Evolutionary conservation across 1,140 invertebrate genomes (phyloP).

Genomic region (Potamilus streckersoni): DNA sequence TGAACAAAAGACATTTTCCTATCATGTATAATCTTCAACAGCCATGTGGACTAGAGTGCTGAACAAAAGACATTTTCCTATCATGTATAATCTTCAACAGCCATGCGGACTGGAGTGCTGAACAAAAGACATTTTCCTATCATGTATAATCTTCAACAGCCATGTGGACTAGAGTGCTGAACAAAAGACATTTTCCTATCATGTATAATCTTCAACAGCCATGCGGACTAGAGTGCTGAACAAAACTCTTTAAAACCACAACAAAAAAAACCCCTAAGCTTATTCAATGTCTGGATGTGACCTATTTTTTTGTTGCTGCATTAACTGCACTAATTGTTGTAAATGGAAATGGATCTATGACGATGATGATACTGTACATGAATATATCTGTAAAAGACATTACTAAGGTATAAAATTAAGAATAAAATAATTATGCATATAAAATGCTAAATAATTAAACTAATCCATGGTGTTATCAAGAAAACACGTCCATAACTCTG

Average conservation of each 20-base stretch:
- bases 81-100: not conserved
- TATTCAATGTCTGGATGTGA: no score
- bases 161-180: not conserved
- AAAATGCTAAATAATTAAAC: no score
- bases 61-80: not conserved
- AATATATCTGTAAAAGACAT: no score
- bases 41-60: not conserved
- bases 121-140: not conserved
- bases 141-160: not conserved
- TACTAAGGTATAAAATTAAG: no score
- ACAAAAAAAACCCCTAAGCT: no score
- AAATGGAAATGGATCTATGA: no score
- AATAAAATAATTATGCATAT: no score
- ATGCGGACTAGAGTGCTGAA: not conserved
- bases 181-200: not conserved
- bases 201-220: not conserved
- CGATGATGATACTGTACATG: no score
- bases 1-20: not conserved
- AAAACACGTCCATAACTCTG: no score
- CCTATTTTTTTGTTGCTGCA: no score
- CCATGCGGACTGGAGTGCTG: not conserved
- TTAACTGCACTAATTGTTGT: no score
- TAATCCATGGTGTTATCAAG: no score
- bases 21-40: not conserved
- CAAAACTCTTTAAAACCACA: not conserved